These are phyloP conservation scores for Ceriagrion tenellum DNA, from an alignment of 2,888 invertebrate species.

Conservation along the genomic window DNA sequence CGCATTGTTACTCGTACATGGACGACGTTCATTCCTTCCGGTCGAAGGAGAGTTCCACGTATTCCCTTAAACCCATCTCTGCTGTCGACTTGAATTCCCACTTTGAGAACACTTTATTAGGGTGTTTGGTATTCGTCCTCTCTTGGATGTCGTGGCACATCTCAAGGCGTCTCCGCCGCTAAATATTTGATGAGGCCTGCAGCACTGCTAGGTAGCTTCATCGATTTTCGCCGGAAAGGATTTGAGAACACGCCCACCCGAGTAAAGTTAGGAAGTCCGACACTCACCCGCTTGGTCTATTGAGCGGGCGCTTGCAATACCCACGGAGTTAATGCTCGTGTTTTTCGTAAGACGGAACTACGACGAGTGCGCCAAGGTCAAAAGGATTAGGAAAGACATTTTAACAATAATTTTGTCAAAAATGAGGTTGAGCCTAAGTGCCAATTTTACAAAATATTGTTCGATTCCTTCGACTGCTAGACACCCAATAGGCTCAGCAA, in stretches of 20 bases:
- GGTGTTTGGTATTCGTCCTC: neutral
- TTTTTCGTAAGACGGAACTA: neutral
- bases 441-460: too few relatives aligned
- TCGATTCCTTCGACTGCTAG: too few relatives aligned
- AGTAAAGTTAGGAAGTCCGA: neutral
- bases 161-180: neutral
- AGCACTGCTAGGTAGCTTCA: neutral
- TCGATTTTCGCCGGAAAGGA: constrained; percentile 9
- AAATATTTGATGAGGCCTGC: neutral
- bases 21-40: too few relatives aligned
- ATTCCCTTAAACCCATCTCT: neutral
- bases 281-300: neutral
- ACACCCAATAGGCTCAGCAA: too few relatives aligned
- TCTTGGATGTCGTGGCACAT: neutral
- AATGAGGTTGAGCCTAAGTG: too few relatives aligned
- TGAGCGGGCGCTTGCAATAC: neutral
- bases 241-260: neutral
- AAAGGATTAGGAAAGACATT: too few relatives aligned
- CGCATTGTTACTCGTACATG: too few relatives aligned
- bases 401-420: too few relatives aligned
- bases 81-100: neutral
- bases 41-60: too few relatives aligned
- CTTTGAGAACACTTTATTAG: neutral
- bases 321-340: neutral
- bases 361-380: too few relatives aligned